Evolutionary conservation across 2,113 vertebrate species (phyloP).

Genomic region (Ramphastos sulfuratus): DNA sequence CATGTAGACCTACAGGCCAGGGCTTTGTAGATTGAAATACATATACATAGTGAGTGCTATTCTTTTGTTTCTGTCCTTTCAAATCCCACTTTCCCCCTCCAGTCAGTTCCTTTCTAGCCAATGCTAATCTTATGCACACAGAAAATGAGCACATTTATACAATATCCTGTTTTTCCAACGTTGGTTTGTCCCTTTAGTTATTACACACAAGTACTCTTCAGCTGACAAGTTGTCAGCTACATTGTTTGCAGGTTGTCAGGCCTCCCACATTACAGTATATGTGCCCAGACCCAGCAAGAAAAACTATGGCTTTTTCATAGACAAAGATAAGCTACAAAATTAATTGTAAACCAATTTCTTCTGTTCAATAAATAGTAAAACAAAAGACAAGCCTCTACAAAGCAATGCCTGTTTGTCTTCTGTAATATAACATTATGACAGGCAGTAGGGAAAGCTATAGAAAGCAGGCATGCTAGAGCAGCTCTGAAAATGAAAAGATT

Average conservation of each 20-base stretch:
- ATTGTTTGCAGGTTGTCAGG: background rate
- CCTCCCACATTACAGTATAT: background rate
- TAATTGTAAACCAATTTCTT: background rate
- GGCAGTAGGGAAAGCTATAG: background rate
- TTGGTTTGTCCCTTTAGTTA: background rate
- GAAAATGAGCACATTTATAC: background rate
- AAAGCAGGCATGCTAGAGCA: background rate
- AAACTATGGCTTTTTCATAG: background rate
- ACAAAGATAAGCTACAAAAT: slow-evolving; percentile 1
- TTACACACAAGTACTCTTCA: background rate
- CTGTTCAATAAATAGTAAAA: background rate
- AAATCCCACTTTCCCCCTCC: background rate
- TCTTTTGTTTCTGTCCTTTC: background rate
- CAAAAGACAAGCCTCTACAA: slow-evolving; percentile 1
- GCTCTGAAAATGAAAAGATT: background rate
- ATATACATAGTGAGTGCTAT: background rate
- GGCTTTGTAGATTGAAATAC: background rate
- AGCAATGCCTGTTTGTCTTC: background rate
- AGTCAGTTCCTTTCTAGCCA: background rate
- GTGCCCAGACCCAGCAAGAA: background rate
- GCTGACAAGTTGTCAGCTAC: background rate
- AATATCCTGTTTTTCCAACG: background rate
- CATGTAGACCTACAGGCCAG: background rate
- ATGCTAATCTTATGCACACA: background rate
- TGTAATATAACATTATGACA: background rate